Percentiles rank a stretch among this genome's conserved stretches.
Conservation (phyloP, 2,888 invertebrate genomes). For the Melikaiella ostensackeni region DNA sequence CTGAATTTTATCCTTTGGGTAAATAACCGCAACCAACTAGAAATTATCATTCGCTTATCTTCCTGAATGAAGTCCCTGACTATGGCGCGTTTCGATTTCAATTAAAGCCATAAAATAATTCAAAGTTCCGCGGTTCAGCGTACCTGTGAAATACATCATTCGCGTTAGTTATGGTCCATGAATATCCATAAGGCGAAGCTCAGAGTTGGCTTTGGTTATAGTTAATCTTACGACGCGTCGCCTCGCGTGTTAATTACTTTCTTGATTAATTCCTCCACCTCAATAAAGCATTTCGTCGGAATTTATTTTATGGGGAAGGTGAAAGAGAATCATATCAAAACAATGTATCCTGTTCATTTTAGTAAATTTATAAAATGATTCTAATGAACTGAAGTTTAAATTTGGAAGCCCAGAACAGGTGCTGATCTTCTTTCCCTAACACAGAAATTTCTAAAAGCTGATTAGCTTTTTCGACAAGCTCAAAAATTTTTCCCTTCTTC, state of each 20-base stretch:
- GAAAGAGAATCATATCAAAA: not conserved
- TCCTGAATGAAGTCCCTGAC: conserved; percentile 1
- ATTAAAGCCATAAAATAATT: conserved; percentile 52
- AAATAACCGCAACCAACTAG: conserved; percentile 30
- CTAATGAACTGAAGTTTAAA: not conserved
- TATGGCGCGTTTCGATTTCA: conserved; percentile 49
- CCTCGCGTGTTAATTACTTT: conserved; percentile 51
- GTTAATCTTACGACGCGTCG: conserved; percentile 50
- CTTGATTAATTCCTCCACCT: conserved; percentile 16
- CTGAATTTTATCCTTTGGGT: conserved; percentile 27
- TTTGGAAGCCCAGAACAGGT: not conserved
- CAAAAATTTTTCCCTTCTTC: no score
- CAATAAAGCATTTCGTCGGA: conserved; percentile 9
- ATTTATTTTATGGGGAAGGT: not conserved
- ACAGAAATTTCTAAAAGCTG: no score
- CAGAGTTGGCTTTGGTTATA: conserved; percentile 44
- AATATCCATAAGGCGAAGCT: conserved; percentile 52
- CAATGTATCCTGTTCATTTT: not conserved
- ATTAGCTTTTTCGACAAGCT: no score
- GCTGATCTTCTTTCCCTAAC: no score
- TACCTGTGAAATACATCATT: conserved; percentile 38
- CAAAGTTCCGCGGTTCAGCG: conserved; percentile 36
- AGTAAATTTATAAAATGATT: not conserved
- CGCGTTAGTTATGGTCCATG: conserved; percentile 51
- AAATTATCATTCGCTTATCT: conserved; percentile 24